Evolutionary conservation across 2,888 invertebrate species (phyloP).

Genomic region (Ophion ellenae): DNA sequence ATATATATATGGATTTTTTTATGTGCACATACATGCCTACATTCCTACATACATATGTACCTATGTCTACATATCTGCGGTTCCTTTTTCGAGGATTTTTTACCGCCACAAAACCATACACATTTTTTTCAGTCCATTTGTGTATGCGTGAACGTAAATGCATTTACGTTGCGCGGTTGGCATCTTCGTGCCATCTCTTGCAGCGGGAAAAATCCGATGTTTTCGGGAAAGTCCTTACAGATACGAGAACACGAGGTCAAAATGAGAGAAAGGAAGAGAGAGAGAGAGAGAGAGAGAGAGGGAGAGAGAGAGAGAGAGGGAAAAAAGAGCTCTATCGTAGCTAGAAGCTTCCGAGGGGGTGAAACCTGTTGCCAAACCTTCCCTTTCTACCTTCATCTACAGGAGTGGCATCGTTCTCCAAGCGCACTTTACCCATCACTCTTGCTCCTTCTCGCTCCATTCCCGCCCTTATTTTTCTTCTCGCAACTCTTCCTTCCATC

Average conservation of each 20-base stretch:
- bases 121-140: constrained; percentile 27
- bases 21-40: not conserved
- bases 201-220: constrained; percentile 72
- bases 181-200: too few species aligned
- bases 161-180: not conserved
- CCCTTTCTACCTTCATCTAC: constrained; percentile 64
- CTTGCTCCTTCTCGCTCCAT: constrained; percentile 51
- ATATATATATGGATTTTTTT: too few species aligned
- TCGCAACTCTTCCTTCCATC: not conserved
- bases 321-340: constrained; percentile 31
- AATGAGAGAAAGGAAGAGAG: constrained; percentile 1
- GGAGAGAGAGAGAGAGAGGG: not conserved
- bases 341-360: constrained; percentile 71
- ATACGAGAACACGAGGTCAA: constrained; percentile 58
- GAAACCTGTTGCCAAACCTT: constrained; percentile 81
- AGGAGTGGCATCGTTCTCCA: constrained; percentile 42
- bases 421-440: constrained; percentile 49
- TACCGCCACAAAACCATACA: constrained; percentile 10
- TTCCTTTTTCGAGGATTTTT: not conserved
- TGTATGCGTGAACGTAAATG: constrained; percentile 43
- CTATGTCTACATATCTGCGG: too few species aligned
- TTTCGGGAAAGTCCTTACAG: constrained; percentile 78
- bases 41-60: too few species aligned
- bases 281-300: constrained; percentile 13
- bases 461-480: constrained; percentile 51